phyloP scores from a whole-genome alignment of 2,797 vertebrate species.

The Sebastes trivittatus region DNA sequence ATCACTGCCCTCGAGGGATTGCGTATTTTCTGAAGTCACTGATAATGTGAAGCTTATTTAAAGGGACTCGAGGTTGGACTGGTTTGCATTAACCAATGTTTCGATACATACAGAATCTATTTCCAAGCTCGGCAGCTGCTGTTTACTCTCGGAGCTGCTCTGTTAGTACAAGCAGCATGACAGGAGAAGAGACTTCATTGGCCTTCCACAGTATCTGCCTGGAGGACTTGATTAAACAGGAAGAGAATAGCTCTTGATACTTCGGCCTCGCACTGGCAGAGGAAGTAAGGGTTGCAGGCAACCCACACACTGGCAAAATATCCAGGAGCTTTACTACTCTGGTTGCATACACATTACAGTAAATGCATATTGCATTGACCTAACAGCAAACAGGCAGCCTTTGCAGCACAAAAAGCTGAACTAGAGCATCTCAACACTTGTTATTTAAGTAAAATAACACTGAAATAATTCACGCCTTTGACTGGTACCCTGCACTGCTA shows the following conservation, averaged over 20 bases:
- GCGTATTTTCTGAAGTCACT: conserved; percentile 56
- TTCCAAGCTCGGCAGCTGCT: conserved; percentile 44
- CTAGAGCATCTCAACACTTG: neutral
- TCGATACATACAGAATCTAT: conserved; percentile 45
- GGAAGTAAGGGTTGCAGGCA: conserved; percentile 68
- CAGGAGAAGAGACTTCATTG: conserved; percentile 60
- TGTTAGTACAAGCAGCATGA: conserved; percentile 50
- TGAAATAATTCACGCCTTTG: neutral
- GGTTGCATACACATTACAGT: conserved; percentile 49
- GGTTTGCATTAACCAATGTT: conserved; percentile 56
- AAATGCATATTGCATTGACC: conserved; percentile 60
- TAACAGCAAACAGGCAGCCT: conserved; percentile 6
- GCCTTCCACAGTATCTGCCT: conserved; percentile 70
- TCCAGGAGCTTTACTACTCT: conserved; percentile 59
- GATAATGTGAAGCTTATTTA: conserved; percentile 65
- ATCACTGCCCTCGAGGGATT: conserved; percentile 62
- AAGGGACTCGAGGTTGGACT: conserved; percentile 44
- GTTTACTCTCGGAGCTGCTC: conserved; percentile 55
- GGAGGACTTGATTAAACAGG: conserved; percentile 78
- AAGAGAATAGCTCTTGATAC: conserved; percentile 74
- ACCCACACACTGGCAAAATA: conserved; percentile 76
- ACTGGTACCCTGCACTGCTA: conserved; percentile 9
- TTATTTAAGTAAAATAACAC: conserved; percentile 11
- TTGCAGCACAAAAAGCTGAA: conserved; percentile 9
- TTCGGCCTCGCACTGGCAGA: conserved; percentile 68